Evolutionary conservation across 2,888 invertebrate genomes (phyloP), one percentile per base, ranked within the genome.

Genomic region (Achlya flavicornis): DNA sequence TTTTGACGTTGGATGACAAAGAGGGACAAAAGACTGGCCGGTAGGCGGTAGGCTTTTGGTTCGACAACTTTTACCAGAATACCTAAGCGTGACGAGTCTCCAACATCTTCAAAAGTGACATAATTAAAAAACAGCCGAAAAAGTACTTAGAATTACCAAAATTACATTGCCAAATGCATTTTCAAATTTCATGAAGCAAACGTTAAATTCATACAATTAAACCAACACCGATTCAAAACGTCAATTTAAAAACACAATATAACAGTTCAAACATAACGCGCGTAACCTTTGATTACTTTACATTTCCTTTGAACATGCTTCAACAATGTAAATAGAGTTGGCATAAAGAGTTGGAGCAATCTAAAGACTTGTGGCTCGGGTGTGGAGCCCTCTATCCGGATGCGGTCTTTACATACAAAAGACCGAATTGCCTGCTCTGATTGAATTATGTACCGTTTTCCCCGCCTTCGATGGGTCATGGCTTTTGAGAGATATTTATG

Each of bases 321-420:
- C 35, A 58, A 68, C 65, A 72, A 68, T 66, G 66, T 66, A 69
- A 70, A 70, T 66, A 77, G 75, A 78, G 76, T 74, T 72, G 70
- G 62, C 66, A 71, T 72, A 75, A 73, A 75, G 74, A 77, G 73
- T 73, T 73, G 73, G 71, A 70, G 64, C 67, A 63, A 62, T 66
- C 63, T 62, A 63, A 68, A 62, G 57, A 63, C 62, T 63, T 60
- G 60, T 41, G 60, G 60, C 61, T 69, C 69, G 68, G 62, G 65
- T 71, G 61, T 60, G 60, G 38, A 60, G 73, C 71, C 80, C 76
- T 77, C 75, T 75, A 77, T 81, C 80, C 85, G 84, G 84, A 85
- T 85, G 86, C 86, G 88, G 89, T 89, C 88, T 90, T 89, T 88
- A 89, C 88, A 87, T 89, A 91, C 89, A 92, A 92, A 91, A 89